Base-by-base conservation (phyloP, 2,888 invertebrate species). In the Poecilobothrus nobilitatus region DNA sequence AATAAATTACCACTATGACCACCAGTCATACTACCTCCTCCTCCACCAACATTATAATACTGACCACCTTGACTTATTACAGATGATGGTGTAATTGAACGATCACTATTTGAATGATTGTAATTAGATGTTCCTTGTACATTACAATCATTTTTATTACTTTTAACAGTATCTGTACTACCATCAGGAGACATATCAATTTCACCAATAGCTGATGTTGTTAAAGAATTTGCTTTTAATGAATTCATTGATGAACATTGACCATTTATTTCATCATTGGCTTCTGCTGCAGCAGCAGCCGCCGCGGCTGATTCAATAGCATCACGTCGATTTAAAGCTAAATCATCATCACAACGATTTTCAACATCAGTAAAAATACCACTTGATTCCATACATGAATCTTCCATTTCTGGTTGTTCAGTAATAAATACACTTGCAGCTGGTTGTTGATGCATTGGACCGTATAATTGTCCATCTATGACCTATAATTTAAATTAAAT, bases 381-480 rank as follows among this genome's bases (percentile, higher is more conserved):
- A 76, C 93, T 93, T 0, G 93, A 94, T 78, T 94, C 94, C 94
- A 94, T 94, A 76, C 87, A 87, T 1, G 87, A 87, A 75, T 93
- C 93, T 79, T 93, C 92, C 74, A 80, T 75, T 70, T 83, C 79
- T n/a, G 85, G 87, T 72, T 78, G 78, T 71, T 77, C 78, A 27
- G 83, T 83, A 1, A 83, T 84, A 72, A 84, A 84, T 66, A 86
- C 84, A 70, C 85, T 85, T 2, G 81, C 77, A n/a, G 76, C 72
- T 34, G 78, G 77, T 70, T 79, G 80, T 61, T 74, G 74, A 34
- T 84, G 79, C 75, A 78, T 78, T 62, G 84, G 84, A 67, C 92
- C 92, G 78, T 94, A 94, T n/a, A 94, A 82, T 44, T 92, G 93
- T 1, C 94, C 94, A 79, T 94, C 94, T 71, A 94, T 94, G 6